A percentile compares a stretch with the other conserved stretches of the same genome.
These are phyloP conservation scores for Coregonus ussuriensis DNA, from an alignment of 2,797 vertebrate genomes.

Conservation along the genomic window DNA sequence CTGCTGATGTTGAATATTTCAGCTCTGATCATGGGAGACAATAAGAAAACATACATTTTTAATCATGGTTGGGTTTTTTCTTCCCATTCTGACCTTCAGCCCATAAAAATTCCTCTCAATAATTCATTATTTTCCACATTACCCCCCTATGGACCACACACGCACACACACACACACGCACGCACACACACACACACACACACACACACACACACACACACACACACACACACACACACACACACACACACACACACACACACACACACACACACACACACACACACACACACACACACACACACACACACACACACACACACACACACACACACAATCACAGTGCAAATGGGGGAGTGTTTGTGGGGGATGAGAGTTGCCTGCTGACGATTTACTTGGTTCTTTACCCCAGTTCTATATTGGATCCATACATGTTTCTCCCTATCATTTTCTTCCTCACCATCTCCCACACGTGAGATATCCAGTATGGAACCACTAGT, in stretches of 20 bases:
- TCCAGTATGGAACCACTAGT: neutral
- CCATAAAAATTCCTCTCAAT: constrained; percentile 79
- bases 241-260: too few species aligned
- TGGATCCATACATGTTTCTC: constrained; percentile 29
- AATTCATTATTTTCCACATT: constrained; percentile 66
- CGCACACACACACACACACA: neutral
- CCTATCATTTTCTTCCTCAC: constrained; percentile 26
- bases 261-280: too few species aligned
- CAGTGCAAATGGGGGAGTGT: constrained; percentile 20
- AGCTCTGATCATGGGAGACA: constrained; percentile 64
- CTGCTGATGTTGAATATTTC: constrained; percentile 56
- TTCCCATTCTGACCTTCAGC: constrained; percentile 77
- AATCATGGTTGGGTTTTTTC: constrained; percentile 63
- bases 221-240: neutral
- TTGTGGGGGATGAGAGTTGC: constrained; percentile 47
- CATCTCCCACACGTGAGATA: constrained; percentile 13
- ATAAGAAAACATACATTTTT: constrained; percentile 82
- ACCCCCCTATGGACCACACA: constrained; percentile 41
- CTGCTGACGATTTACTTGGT: constrained; percentile 51
- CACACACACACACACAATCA: neutral
- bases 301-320: neutral
- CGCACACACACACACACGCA: neutral
- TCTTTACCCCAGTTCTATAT: constrained; percentile 44
- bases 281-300: neutral
- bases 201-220: constrained; percentile 12